Conservation (phyloP, 2,113 vertebrate species). For the Protobothrops mucrosquamatus region DNA sequence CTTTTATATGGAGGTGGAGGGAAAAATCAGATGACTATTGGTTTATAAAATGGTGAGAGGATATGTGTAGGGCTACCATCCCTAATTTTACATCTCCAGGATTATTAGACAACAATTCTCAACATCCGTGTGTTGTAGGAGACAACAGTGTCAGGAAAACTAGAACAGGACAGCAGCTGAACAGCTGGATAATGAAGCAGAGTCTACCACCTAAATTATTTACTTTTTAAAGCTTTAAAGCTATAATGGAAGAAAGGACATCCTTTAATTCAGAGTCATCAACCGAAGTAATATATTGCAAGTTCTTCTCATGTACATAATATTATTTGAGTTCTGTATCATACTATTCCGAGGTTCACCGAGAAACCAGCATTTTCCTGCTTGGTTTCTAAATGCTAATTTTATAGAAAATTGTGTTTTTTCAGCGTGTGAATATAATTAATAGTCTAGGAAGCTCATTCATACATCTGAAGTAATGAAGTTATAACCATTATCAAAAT, state of each 20-base stretch:
- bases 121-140: neutral
- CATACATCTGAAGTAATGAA: neutral
- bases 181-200: neutral
- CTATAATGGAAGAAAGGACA: neutral
- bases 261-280: neutral
- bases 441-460: neutral
- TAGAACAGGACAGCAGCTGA: neutral
- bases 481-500: neutral
- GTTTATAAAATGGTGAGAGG: neutral
- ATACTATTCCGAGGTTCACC: neutral
- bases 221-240: neutral
- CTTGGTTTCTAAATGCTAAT: neutral
- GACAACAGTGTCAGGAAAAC: neutral
- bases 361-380: neutral
- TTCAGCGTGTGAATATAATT: neutral
- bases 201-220: neutral
- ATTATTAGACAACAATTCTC: neutral
- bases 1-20: neutral
- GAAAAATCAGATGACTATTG: constrained; percentile 10
- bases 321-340: neutral
- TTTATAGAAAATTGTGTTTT: neutral
- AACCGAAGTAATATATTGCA: neutral
- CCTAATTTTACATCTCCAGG: neutral
- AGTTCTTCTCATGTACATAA: neutral
- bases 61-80: neutral